Evolutionary conservation across 2,888 invertebrate genomes (phyloP).

Genomic region (Orthosia gracilis): DNA sequence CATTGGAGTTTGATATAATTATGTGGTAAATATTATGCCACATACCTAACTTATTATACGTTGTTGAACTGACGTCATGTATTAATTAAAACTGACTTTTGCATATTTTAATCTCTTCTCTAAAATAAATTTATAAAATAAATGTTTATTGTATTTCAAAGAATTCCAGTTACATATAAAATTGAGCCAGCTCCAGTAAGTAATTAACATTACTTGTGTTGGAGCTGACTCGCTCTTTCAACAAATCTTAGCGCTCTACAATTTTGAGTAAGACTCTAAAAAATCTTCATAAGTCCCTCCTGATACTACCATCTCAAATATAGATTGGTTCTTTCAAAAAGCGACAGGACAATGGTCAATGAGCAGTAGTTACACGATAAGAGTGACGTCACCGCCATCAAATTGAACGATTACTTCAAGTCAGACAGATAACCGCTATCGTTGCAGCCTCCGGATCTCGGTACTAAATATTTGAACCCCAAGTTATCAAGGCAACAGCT

Average conservation of each 20-base stretch:
- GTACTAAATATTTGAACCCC: not conserved
- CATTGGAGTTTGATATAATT: constrained; percentile 2
- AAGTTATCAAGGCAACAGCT: constrained; percentile 8
- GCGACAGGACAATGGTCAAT: constrained; percentile 8
- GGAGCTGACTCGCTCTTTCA: too few species aligned
- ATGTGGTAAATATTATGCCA: not conserved
- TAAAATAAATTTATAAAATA: too few species aligned
- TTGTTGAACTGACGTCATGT: not conserved
- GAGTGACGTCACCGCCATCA: constrained; percentile 18
- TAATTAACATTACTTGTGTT: too few species aligned
- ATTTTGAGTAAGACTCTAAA: too few species aligned
- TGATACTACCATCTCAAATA: not conserved
- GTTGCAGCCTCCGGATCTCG: not conserved
- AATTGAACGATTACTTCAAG: constrained; percentile 6
- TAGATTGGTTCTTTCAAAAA: constrained; percentile 10
- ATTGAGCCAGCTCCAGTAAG: too few species aligned
- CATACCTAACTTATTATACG: constrained; percentile 8
- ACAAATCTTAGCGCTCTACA: too few species aligned
- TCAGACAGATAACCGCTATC: constrained; percentile 37
- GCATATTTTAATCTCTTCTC: not conserved
- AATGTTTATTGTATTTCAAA: too few species aligned
- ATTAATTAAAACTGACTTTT: constrained; percentile 9
- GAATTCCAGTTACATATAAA: too few species aligned
- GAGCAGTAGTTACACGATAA: constrained; percentile 23
- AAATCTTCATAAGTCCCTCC: too few species aligned